These are phyloP conservation scores for Antennarius maculatus DNA, from an alignment of 2,797 vertebrate genomes.

Conservation along the genomic window DNA sequence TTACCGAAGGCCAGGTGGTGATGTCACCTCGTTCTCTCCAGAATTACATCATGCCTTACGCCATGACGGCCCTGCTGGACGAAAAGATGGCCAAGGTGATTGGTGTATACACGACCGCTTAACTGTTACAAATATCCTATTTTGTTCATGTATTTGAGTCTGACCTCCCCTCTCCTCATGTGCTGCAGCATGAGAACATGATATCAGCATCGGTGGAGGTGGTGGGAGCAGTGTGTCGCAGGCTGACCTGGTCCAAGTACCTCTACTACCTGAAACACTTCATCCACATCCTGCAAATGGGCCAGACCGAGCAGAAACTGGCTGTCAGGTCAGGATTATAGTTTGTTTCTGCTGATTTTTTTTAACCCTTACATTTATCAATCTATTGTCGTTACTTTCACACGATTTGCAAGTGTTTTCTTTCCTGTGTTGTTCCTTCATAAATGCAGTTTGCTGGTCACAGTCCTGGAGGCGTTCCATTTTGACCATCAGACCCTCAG, in stretches of 20 bases:
- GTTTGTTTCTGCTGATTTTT: background rate
- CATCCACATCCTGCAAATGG: conserved; percentile 89
- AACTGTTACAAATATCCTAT: background rate
- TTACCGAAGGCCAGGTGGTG: conserved; percentile 85
- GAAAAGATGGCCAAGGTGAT: conserved; percentile 92
- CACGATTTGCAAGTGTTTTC: background rate
- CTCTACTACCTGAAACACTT: conserved; percentile 93
- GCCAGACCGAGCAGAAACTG: conserved; percentile 88
- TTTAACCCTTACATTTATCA: background rate
- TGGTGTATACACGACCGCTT: background rate
- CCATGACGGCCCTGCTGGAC: conserved; percentile 88
- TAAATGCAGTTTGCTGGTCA: conserved; percentile 87
- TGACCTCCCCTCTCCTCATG: background rate
- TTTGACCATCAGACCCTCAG: conserved; percentile 91
- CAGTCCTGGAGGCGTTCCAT: conserved; percentile 93
- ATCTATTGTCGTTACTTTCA: background rate
- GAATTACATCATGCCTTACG: conserved; percentile 96
- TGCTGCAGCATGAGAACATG: conserved; percentile 90
- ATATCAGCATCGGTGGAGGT: conserved; percentile 89
- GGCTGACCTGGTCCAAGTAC: conserved; percentile 94
- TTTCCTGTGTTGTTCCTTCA: conserved; percentile 1
- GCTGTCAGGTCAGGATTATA: conserved; percentile 85
- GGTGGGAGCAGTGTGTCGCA: conserved; percentile 90
- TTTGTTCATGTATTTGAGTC: background rate
- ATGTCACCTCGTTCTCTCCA: conserved; percentile 92